Evolutionary conservation across 2,888 invertebrate genomes (phyloP).

Genomic region (Empis livida): DNA sequence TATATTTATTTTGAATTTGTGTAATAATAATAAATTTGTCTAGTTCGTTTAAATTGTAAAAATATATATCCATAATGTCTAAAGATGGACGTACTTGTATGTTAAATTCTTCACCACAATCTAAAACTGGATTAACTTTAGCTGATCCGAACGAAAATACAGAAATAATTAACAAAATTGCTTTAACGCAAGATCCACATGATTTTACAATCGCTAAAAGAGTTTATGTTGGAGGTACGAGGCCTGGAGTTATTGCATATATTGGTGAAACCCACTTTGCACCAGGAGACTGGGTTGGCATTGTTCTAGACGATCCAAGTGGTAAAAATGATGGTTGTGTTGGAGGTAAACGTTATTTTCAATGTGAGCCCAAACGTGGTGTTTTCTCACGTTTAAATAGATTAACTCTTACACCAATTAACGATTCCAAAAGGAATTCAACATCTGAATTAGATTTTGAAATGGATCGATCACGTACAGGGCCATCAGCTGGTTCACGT

Average conservation of each 20-base stretch:
- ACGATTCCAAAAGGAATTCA: constrained; percentile 40
- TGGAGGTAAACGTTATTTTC: constrained; percentile 83
- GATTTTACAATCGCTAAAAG: constrained; percentile 92
- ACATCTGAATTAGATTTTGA: constrained; percentile 23
- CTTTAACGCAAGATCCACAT: constrained; percentile 62
- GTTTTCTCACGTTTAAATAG: constrained; percentile 84
- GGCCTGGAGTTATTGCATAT: constrained; percentile 50
- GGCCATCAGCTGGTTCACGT: constrained; percentile 25
- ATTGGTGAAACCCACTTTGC: constrained; percentile 95
- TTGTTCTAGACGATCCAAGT: constrained; percentile 88
- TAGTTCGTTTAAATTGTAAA: too few species aligned
- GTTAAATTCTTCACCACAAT: neutral
- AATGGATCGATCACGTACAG: constrained; percentile 25
- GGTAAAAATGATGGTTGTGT: constrained; percentile 97
- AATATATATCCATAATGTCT: constrained; percentile 9
- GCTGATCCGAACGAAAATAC: neutral
- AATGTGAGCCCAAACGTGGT: constrained; percentile 85
- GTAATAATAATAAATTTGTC: too few species aligned
- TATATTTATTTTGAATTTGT: too few species aligned
- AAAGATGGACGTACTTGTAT: neutral
- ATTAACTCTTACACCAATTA: constrained; percentile 58
- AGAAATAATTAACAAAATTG: neutral
- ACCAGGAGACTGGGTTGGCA: constrained; percentile 96
- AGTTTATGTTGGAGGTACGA: constrained; percentile 86
- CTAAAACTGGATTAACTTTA: neutral